A percentile compares a stretch with the other conserved stretches of the same genome.
These are phyloP conservation scores for Coptodon rendalli DNA, from an alignment of 2,113 vertebrate genomes.

Conservation along the genomic window DNA sequence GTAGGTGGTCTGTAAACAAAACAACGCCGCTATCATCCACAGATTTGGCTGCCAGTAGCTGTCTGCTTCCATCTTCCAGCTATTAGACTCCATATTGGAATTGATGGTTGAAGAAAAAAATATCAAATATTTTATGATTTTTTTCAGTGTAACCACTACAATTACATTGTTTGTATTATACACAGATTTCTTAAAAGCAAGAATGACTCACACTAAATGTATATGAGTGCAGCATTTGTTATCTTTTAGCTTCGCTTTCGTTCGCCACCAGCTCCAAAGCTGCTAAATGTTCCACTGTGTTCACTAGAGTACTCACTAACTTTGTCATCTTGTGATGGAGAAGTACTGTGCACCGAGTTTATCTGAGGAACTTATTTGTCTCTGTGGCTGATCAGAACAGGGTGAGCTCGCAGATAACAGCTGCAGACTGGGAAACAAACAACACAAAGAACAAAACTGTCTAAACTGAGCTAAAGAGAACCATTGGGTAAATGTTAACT, in stretches of 20 bases:
- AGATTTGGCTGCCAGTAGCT: background rate
- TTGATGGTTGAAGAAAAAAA: background rate
- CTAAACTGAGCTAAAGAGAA: background rate
- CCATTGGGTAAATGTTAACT: background rate
- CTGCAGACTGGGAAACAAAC: background rate
- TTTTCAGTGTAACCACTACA: background rate
- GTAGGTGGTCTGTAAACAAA: conserved; percentile 18
- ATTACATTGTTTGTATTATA: background rate
- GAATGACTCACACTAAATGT: background rate
- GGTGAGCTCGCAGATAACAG: background rate
- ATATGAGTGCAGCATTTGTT: background rate
- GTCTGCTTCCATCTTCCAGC: background rate
- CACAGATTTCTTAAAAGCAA: background rate
- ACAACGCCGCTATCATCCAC: background rate
- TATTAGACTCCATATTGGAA: background rate
- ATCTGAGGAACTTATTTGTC: background rate
- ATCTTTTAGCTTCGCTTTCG: background rate
- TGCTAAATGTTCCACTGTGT: background rate
- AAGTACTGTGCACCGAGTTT: background rate
- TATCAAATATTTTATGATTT: background rate
- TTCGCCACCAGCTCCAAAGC: background rate
- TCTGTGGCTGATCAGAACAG: background rate
- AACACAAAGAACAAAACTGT: background rate
- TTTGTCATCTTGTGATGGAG: background rate
- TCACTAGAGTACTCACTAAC: background rate